Evolutionary conservation across 2,888 invertebrate species (phyloP), one percentile per base, ranked within the genome.

Genomic region (Azorinus chamasolen): DNA sequence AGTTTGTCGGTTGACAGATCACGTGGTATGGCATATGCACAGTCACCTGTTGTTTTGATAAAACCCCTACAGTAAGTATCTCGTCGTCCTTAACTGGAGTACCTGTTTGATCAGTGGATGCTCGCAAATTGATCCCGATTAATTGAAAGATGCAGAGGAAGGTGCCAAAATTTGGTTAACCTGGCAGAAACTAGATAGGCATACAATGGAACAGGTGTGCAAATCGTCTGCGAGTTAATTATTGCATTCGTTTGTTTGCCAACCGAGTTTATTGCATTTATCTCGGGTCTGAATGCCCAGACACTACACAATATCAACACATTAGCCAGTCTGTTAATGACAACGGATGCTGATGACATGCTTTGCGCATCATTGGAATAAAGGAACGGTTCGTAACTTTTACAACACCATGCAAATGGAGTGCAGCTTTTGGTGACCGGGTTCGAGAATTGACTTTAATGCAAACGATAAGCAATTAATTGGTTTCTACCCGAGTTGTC

Each of bases 41-140:
- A 32, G 54, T 43, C 79, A 79, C 79, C 79, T 79, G 79, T 79
- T 79, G 66, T 74, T 66, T 61, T 76, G 59, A 70, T 76, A 20
- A 50, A 20, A 5, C 37, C 12, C 54, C n/a, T 16, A 45, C 20
- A 45, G 45, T 16, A 18, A 16, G 45, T 16, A 8, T 20, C 45
- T 16, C 41, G 14, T 12, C 41, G 8, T 14, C 32, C 32, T 32
- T 32, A 32, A 32, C 4, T 4, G 32, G 32, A 16, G 45, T 45
- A 45, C 20, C 32, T 32, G 32, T 32, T 6, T 32, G 32, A 32
- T 32, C 32, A 41, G 45, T 64, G 64, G 54, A 46, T 64, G 45
- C 24, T 54, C 53, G 27, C 20, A 18, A 54, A 64, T 32, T 32
- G 32, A 32, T 32, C 10, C 32, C 32, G 32, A 32, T 32, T 32